Conservation (phyloP, 1,140 invertebrate genomes). For the Agraylea sexmaculata region DNA sequence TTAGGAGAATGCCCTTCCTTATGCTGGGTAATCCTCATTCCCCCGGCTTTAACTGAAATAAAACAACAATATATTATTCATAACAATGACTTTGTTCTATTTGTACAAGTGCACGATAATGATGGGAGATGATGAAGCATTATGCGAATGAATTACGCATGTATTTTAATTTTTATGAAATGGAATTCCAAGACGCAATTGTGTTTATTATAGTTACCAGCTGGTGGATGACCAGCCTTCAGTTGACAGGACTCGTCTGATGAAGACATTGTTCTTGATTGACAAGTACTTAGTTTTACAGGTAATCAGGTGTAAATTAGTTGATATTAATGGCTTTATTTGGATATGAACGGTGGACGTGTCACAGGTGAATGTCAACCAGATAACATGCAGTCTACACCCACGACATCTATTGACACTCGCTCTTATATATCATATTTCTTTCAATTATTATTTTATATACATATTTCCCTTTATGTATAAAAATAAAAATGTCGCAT, state of each 20-base stretch:
- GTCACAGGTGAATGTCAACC: no score
- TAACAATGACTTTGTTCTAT: neutral
- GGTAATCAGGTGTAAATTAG: no score
- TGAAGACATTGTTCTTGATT: conserved; percentile 33
- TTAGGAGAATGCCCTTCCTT: conserved; percentile 55
- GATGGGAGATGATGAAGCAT: neutral
- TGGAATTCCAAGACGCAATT: conserved; percentile 9
- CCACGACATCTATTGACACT: no score
- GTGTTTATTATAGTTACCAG: conserved; percentile 64
- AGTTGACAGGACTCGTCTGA: conserved; percentile 51
- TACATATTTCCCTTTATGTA: no score
- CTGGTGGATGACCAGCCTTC: conserved; percentile 73
- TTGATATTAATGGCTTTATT: no score
- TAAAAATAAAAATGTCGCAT: no score
- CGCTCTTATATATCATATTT: no score
- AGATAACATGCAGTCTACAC: no score
- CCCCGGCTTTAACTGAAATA: conserved; percentile 74
- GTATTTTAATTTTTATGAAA: conserved; percentile 19
- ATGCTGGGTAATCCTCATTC: conserved; percentile 84
- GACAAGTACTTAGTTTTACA: no score
- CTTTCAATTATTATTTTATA: no score
- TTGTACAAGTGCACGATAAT: neutral
- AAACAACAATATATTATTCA: conserved; percentile 10
- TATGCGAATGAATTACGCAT: neutral
- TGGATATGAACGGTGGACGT: no score